Conservation (phyloP, 2,797 vertebrate species). For the Cynopterus sphinx region DNA sequence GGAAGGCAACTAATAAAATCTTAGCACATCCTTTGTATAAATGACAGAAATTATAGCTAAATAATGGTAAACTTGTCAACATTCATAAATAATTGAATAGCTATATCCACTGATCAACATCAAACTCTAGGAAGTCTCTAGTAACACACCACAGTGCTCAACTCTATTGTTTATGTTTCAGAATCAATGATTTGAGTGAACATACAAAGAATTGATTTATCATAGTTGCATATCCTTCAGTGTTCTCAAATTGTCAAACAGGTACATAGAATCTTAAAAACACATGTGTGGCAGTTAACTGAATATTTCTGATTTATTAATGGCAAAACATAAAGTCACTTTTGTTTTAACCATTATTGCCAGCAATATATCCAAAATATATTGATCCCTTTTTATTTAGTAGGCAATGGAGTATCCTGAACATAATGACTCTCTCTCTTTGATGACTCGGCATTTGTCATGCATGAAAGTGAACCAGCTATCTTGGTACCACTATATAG, state of each 20-base stretch:
- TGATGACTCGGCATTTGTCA: neutral
- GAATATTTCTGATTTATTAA: constrained; percentile 21
- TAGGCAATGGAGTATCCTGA: neutral
- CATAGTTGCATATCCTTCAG: neutral
- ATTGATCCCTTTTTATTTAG: neutral
- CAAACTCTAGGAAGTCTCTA: neutral
- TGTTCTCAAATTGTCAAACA: constrained; percentile 1
- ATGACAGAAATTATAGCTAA: constrained; percentile 18
- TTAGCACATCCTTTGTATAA: neutral
- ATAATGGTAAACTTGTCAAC: neutral
- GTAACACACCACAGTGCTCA: neutral
- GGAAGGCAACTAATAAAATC: constrained; percentile 16
- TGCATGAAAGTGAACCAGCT: neutral
- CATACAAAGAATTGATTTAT: neutral
- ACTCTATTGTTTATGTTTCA: neutral
- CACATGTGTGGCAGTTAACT: neutral
- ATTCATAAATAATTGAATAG: neutral
- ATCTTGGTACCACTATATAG: neutral
- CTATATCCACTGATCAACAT: neutral
- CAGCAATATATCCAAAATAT: neutral
- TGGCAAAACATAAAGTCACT: neutral
- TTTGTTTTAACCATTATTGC: constrained; percentile 7
- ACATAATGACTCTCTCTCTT: neutral
- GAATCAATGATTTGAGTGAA: constrained; percentile 15
- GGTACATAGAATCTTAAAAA: constrained; percentile 8